phyloP scores from a whole-genome alignment of 2,888 invertebrate species.

The Junonia oenone region DNA sequence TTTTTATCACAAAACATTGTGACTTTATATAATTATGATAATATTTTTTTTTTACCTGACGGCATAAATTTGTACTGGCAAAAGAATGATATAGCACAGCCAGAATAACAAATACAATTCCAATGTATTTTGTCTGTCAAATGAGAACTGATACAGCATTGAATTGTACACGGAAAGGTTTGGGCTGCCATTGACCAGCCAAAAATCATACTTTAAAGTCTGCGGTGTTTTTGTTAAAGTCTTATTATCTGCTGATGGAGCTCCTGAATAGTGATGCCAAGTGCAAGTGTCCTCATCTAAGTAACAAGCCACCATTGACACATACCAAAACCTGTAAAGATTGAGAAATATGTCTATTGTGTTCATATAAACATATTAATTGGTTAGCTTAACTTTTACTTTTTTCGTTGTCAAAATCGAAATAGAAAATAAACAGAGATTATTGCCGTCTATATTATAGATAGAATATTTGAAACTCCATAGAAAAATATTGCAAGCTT shows the following conservation, averaged over 20 bases:
- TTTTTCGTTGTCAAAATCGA: too few relatives aligned
- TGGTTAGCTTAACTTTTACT: too few relatives aligned
- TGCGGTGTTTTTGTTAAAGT: slow-evolving; percentile 58
- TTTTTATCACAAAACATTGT: too few relatives aligned
- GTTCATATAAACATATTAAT: too few relatives aligned
- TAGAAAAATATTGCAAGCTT: too few relatives aligned
- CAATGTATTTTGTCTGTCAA: slow-evolving; percentile 95
- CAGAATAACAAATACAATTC: slow-evolving; percentile 94
- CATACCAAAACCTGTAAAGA: slow-evolving; percentile 93
- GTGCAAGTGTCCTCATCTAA: slow-evolving; percentile 88
- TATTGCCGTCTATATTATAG: too few relatives aligned
- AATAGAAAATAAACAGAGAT: too few relatives aligned
- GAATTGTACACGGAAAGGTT: slow-evolving; percentile 91
- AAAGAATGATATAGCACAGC: slow-evolving; percentile 89
- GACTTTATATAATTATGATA: too few relatives aligned
- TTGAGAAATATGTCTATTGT: too few relatives aligned
- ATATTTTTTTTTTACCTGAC: slow-evolving; percentile 71
- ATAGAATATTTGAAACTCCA: too few relatives aligned
- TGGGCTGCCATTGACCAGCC: slow-evolving; percentile 98
- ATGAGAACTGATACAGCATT: slow-evolving; percentile 96
- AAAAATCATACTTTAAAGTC: slow-evolving; percentile 88
- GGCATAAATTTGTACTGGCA: slow-evolving; percentile 95
- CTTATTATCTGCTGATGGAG: slow-evolving; percentile 53
- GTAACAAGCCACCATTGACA: slow-evolving; percentile 96
- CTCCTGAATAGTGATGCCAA: slow-evolving; percentile 86